These are phyloP conservation scores for Hipparchia semele DNA, from an alignment of 2,888 invertebrate species.

Conservation along the genomic window DNA sequence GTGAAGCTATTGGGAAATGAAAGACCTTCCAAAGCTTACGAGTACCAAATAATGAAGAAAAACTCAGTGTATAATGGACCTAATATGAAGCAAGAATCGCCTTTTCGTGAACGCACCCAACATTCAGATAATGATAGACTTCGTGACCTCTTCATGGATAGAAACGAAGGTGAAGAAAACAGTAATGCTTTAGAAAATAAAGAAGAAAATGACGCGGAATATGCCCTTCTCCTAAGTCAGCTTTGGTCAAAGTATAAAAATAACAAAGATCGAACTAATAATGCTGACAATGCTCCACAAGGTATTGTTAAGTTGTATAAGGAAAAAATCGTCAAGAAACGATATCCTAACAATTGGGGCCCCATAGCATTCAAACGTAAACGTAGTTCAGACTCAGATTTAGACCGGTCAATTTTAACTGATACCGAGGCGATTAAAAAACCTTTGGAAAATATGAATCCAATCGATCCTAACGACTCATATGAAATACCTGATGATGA, in stretches of 20 bases:
- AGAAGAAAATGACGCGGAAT: conserved; percentile 76
- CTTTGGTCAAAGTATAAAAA: conserved; percentile 84
- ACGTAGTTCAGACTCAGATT: conserved; percentile 67
- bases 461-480: conserved; percentile 58
- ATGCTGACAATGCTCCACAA: conserved; percentile 63
- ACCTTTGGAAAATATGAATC: conserved; percentile 46
- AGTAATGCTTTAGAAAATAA: conserved; percentile 54
- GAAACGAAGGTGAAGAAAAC: conserved; percentile 60
- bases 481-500: conserved; percentile 69
- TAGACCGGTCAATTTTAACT: conserved; percentile 50
- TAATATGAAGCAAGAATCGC: conserved; percentile 62
- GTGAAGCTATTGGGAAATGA: conserved; percentile 70
- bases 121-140: conserved; percentile 70
- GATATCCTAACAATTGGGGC: conserved; percentile 76
- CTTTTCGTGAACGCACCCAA: conserved; percentile 73
- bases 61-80: conserved; percentile 47
- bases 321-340: conserved; percentile 74
- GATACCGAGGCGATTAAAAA: conserved; percentile 62
- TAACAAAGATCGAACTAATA: conserved; percentile 62
- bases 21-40: conserved; percentile 78
- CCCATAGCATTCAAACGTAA: conserved; percentile 79
- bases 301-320: conserved; percentile 76
- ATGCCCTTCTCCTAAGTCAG: conserved; percentile 79
- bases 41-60: conserved; percentile 81
- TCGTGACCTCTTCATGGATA: conserved; percentile 69